Base-by-base conservation (phyloP, 2,797 vertebrate species). In the Xenopus petersii region DNA sequence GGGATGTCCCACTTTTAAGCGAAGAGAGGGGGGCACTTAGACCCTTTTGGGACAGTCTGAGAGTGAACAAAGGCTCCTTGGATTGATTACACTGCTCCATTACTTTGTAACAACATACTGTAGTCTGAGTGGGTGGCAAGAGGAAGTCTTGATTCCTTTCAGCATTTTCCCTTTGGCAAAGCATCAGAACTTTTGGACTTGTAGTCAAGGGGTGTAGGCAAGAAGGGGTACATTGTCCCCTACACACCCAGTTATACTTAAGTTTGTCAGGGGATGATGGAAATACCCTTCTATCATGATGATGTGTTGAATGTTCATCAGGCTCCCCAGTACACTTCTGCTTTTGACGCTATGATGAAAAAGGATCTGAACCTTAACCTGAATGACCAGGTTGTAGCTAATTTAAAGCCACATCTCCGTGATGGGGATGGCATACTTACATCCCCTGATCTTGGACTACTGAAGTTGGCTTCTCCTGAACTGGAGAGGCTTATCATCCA, bases 401-500 rank as follows among this genome's bases (percentile, higher is more conserved):
- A 77, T 10, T 85, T 94, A 16, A 96, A 97, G 83, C 78, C 89
- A 0, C 89, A 90, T 74, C 81, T 91, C n/a, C 83, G 88, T 56
- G 74, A 75, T 21, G 46, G 17, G 1, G 94, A 94, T 4, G 26
- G 90, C 48, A 30, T 95, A 1, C 86, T 96, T 12, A 87, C 87
- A 54, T 93, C 95, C 0, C 89, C 94, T 9, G 96, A 98, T 12
- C 70, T 97, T 73, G 94, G 94, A 15, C 88, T 98, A 51, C 86
- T 98, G 3, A 98, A 98, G 63, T 88, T 98, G 15, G 92, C 94
- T 10, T 93, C 95, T 0, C 95, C 96, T 3, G 96, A 98, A 77
- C 87, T 98, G 68, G 96, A 98, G 86, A 92, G 96, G 65, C 93
- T 98, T 17, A 96, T 98, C 70, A 95, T 96, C 82, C 96, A 98